Evolutionary conservation across 2,797 vertebrate genomes (phyloP).

Genomic region (Schizopygopsis malacanthus): DNA sequence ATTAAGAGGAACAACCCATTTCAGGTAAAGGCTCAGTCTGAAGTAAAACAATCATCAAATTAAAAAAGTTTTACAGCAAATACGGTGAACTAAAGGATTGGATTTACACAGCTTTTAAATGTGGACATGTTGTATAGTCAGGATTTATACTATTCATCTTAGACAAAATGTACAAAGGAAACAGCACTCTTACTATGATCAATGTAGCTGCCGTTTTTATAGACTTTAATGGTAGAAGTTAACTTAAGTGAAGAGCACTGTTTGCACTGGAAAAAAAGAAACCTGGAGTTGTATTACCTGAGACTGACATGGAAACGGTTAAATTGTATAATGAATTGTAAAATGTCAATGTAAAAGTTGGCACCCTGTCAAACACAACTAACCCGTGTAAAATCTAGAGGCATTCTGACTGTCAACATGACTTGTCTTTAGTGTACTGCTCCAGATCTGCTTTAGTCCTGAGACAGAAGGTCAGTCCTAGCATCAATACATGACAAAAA

Average conservation of each 20-base stretch:
- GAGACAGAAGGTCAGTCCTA: not conserved
- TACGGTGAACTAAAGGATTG: not conserved
- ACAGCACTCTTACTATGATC: not conserved
- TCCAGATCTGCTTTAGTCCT: not conserved
- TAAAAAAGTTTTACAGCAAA: not conserved
- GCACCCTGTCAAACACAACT: not conserved
- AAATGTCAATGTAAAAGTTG: no score
- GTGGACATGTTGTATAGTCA: not conserved
- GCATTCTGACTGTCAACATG: conserved; percentile 1
- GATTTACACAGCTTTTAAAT: conserved; percentile 1
- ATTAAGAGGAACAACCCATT: not conserved
- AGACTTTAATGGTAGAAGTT: not conserved
- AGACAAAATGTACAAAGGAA: not conserved
- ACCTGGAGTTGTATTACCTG: not conserved
- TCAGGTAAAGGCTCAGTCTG: not conserved
- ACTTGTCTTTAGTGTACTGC: not conserved
- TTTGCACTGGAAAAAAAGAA: not conserved
- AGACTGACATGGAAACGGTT: not conserved
- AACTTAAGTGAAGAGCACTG: not conserved
- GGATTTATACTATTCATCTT: not conserved
- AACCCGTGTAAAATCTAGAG: not conserved
- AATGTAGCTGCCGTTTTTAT: not conserved
- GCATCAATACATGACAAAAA: not conserved
- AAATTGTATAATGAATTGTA: no score
- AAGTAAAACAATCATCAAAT: not conserved